Evolutionary conservation across 2,113 vertebrate genomes (phyloP), one percentile per base, ranked within the genome.

Genomic region (Rhinolophus ferrumequinum): DNA sequence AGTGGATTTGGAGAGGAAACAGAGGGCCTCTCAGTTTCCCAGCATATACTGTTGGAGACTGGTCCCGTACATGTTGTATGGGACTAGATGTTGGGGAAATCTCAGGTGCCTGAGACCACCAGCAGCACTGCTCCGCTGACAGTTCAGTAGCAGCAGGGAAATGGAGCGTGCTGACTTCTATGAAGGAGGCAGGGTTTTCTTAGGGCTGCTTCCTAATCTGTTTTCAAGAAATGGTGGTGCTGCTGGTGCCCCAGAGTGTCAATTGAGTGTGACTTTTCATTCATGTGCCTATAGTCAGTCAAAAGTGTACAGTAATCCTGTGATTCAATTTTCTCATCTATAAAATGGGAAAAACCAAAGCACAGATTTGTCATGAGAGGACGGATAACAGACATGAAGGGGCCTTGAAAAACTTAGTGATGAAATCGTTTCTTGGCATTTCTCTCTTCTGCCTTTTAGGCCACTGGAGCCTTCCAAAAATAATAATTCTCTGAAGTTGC

Each of bases 121-220:
- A 47, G 2, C 1, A 6, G 22, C 56, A 18, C 1, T 9, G n/a
- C n/a, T 14, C 4, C 28, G 0, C 0, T 4, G 6, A 41, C 28
- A 60, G 11, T 8, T 6, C 30, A 6, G 6, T 3, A 12, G n/a
- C 24, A 14, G 1, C 83, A 10, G 10, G 44, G 54, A 35, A 30
- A 28, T 8, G 10, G 6, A 18, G 21, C 0, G 2, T 3, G 15
- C 11, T 16, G 11, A 6, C 50, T 60, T n/a, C 85, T 28, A 5
- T 0, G 7, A 24, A 80, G 6, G 33, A 83, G 13, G 16, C n/a
- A 67, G n/a, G 1, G 26, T 28, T 79, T 54, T 35, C 86, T 73
- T n/a, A 21, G 35, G 24, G 58, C 1, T 38, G 38, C 26, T 73
- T 62, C 28, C 15, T n/a, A 67, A 30, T n/a, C n/a, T 77, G 80